Evolutionary conservation across 2,888 invertebrate species (phyloP), one percentile per base, ranked within the genome.

Genomic region (Spisula subtruncata): DNA sequence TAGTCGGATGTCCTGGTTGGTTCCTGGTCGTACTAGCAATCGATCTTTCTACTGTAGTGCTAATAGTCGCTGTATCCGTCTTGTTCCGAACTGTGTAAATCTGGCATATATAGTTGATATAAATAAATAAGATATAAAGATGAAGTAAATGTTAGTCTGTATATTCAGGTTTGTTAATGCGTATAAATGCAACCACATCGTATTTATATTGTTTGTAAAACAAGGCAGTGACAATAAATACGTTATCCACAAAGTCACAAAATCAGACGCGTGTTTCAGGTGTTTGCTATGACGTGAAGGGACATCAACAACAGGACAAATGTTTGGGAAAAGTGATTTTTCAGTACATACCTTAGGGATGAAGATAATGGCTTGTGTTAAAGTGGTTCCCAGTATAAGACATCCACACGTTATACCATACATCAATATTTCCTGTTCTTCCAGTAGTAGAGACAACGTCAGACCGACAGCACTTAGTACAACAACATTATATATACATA

Each of bases 331-430:
- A n/a, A n/a, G n/a, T n/a, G n/a, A n/a, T n/a, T n/a, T n/a, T n/a
- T n/a, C n/a, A n/a, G n/a, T n/a, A n/a, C n/a, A n/a, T 87, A 93
- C 93, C 92, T 93, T 93, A 56, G 93, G 93, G 35, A 92, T 80
- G 35, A 94, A 93, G 0, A 94, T 84, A 16, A 93, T 81, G n/a
- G 91, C 71, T 85, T 90, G 90, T 60, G 93, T 94, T 25, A 91
- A 85, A 6, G 93, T 93, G 16, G 94, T 93, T 5, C 93, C 93
- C 16, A 93, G 85, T 32, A 94, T 85, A 25, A 92, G 86, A 80
- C 90, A 91, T 16, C 85, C 88, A 20, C 91, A 89, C 14, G 91
- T 88, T 32, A 94, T 87, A 25, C 91, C 92, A 75, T 91, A 93
- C 79, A 89, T 75, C 16, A 93, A 75, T 16, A 92, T 85, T 20